Evolutionary conservation across 2,113 vertebrate species (phyloP).

Genomic region (Planiliza haematocheilus): DNA sequence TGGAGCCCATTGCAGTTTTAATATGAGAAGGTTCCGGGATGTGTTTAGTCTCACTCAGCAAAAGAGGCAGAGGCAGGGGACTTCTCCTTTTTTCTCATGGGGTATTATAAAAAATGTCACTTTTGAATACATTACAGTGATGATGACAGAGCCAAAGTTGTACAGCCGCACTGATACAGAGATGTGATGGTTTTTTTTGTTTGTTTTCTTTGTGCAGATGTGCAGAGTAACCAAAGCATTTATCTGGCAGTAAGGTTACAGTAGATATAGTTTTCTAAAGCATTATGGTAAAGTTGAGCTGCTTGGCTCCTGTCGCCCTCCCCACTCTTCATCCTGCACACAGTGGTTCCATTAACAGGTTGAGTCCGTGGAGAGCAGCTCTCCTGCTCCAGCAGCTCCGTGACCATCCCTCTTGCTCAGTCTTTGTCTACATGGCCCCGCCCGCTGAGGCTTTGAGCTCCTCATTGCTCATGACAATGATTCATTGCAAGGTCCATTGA

Average conservation of each 20-base stretch:
- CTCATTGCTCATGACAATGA: constrained; percentile 44
- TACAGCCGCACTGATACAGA: too few relatives aligned
- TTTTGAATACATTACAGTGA: too few relatives aligned
- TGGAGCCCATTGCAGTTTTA: neutral
- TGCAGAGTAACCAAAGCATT: neutral
- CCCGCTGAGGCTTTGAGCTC: constrained; percentile 18
- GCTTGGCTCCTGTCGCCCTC: neutral
- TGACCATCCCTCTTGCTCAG: constrained; percentile 19
- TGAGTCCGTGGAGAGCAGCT: neutral
- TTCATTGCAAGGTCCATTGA: constrained; percentile 39
- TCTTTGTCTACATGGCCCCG: constrained; percentile 11
- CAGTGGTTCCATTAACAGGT: neutral
- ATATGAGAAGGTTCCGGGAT: neutral
- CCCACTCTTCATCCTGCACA: neutral
- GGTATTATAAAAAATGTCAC: too few relatives aligned
- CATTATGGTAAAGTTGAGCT: constrained; percentile 9
- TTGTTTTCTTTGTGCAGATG: too few relatives aligned
- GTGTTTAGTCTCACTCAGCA: neutral
- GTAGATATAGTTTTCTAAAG: neutral
- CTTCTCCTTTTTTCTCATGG: too few relatives aligned
- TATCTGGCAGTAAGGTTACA: neutral
- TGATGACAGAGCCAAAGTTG: too few relatives aligned
- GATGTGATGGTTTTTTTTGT: too few relatives aligned
- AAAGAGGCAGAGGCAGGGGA: too few relatives aligned
- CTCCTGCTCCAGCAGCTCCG: constrained; percentile 1